Evolutionary conservation across 2,888 invertebrate species (phyloP).

Genomic region (Heliconius charithonia): DNA sequence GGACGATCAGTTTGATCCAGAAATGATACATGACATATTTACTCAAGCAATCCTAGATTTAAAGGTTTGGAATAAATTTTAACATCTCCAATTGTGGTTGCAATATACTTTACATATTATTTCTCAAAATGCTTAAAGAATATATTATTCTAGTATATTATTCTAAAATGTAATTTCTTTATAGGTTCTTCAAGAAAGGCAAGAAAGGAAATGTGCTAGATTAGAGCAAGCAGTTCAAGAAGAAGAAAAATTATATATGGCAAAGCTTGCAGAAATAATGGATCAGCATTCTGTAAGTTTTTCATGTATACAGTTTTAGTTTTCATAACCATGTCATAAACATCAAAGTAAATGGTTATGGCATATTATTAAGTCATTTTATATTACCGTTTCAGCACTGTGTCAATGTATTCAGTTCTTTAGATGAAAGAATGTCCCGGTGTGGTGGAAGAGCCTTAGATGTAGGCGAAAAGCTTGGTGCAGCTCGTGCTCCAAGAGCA

Average conservation of each 20-base stretch:
- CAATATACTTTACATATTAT: neutral
- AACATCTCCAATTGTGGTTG: neutral
- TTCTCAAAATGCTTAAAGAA: neutral
- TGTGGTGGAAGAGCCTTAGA: conserved; percentile 99
- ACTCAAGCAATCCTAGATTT: conserved; percentile 95
- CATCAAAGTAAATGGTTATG: neutral
- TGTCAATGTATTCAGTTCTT: conserved; percentile 93
- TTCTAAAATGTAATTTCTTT: conserved; percentile 18
- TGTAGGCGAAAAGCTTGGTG: conserved; percentile 99
- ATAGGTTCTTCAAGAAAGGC: conserved; percentile 91
- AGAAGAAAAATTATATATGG: conserved; percentile 92
- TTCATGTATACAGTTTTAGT: neutral
- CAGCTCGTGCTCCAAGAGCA: conserved; percentile 96
- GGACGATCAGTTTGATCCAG: conserved; percentile 89
- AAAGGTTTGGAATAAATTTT: conserved; percentile 61
- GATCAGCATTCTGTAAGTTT: conserved; percentile 90
- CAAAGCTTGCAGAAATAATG: conserved; percentile 91
- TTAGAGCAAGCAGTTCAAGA: conserved; percentile 92
- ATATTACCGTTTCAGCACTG: conserved; percentile 84
- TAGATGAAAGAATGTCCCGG: conserved; percentile 97
- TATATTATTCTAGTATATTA: neutral
- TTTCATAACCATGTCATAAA: neutral
- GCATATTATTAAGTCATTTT: neutral
- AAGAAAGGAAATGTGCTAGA: conserved; percentile 92
- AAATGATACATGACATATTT: conserved; percentile 94